Evolutionary conservation across 1,140 invertebrate species (phyloP).

Genomic region (Harlomillsia oculata): DNA sequence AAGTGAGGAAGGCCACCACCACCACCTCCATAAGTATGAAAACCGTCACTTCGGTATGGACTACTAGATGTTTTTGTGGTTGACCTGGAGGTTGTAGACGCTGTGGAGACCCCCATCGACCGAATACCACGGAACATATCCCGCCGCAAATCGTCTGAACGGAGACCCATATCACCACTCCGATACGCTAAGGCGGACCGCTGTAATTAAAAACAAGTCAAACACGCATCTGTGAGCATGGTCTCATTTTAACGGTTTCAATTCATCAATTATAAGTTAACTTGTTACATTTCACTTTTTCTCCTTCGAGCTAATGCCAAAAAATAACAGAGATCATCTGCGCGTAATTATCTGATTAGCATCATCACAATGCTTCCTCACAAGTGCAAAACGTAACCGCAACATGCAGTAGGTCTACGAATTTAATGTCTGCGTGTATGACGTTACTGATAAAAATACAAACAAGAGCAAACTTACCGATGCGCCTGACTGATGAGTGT

Average conservation of each 20-base stretch:
- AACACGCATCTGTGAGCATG: too few relatives aligned
- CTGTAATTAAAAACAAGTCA: too few relatives aligned
- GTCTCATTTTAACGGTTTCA: too few relatives aligned
- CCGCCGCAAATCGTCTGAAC: constrained; percentile 40
- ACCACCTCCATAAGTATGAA: constrained; percentile 27
- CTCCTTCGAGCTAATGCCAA: too few relatives aligned
- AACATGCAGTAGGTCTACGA: too few relatives aligned
- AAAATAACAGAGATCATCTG: too few relatives aligned
- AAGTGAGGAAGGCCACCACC: background rate
- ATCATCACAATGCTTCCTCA: too few relatives aligned
- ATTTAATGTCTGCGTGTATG: too few relatives aligned
- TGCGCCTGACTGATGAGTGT: constrained; percentile 42
- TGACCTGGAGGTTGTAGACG: constrained; percentile 83
- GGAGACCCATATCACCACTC: constrained; percentile 45
- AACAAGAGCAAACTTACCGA: constrained; percentile 46
- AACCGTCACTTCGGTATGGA: constrained; percentile 54
- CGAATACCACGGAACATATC: constrained; percentile 50
- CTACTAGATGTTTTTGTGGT: constrained; percentile 89
- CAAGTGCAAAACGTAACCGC: too few relatives aligned
- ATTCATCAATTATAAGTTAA: constrained; percentile 32
- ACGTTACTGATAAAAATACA: too few relatives aligned
- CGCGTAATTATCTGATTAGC: too few relatives aligned
- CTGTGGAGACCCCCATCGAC: constrained; percentile 89
- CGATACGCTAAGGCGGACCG: constrained; percentile 73
- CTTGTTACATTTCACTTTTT: constrained; percentile 36